These are phyloP conservation scores for Acrossocheilus wenchowensis DNA, from an alignment of 2,797 vertebrate genomes.

Conservation along the genomic window DNA sequence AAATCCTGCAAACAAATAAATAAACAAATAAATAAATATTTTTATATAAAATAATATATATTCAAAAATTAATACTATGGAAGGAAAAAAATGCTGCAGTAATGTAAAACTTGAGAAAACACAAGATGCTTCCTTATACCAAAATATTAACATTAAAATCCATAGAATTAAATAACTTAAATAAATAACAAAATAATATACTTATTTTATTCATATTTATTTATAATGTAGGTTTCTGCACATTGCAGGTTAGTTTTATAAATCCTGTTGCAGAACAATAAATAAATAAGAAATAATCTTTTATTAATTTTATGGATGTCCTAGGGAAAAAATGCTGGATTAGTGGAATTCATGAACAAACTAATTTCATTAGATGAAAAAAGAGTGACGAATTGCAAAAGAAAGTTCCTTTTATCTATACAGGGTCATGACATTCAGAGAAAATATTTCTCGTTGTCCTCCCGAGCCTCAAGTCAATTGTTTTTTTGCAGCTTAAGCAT, in stretches of 20 bases:
- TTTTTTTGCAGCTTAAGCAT: background rate
- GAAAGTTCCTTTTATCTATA: background rate
- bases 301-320: background rate
- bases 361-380: background rate
- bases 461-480: background rate
- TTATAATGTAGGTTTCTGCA: background rate
- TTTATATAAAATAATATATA: background rate
- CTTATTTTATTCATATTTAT: background rate
- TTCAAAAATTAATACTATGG: background rate
- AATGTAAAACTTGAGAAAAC: background rate
- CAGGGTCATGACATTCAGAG: background rate
- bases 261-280: background rate
- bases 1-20: too few relatives aligned
- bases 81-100: background rate
- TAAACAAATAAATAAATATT: too few relatives aligned
- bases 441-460: background rate
- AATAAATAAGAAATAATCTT: background rate
- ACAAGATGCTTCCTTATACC: background rate
- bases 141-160: background rate
- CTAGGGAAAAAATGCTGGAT: background rate
- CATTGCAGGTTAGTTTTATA: background rate
- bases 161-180: background rate
- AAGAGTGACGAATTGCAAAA: too few relatives aligned
- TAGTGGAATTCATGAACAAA: background rate
- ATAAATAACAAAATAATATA: background rate